Conservation (phyloP, 92 coral and sea anemone genomes). For the Plumapathes pennacea region DNA sequence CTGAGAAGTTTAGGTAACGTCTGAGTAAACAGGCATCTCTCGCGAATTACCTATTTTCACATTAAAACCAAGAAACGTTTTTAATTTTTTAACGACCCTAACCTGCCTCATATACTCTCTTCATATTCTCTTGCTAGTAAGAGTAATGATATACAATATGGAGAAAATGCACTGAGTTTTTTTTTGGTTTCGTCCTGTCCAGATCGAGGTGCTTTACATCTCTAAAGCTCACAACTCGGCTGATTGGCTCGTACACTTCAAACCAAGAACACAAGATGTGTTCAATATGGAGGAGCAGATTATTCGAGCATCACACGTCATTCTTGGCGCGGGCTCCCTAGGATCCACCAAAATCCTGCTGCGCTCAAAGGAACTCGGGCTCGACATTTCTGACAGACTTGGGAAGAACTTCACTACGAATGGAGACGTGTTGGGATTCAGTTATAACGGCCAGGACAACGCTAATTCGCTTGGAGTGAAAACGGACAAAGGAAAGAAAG, state of each 20-base stretch:
- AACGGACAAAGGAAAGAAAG: conserved; percentile 1
- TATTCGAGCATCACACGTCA: conserved; percentile 16
- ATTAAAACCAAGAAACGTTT: no score
- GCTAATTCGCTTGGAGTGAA: conserved; percentile 39
- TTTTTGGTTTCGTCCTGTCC: neutral
- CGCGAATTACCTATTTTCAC: no score
- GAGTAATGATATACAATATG: no score
- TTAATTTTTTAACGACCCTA: no score
- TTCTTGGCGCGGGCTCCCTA: conserved; percentile 35
- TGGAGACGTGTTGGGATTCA: conserved; percentile 55
- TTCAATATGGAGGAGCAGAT: conserved; percentile 22
- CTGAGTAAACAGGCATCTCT: no score
- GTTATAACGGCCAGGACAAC: conserved; percentile 41
- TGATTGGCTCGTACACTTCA: conserved; percentile 31
- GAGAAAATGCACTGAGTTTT: neutral
- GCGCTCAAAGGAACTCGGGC: conserved; percentile 33
- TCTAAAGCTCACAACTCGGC: conserved; percentile 10
- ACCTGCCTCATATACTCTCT: no score
- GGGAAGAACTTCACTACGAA: conserved; percentile 58
- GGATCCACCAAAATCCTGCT: conserved; percentile 30
- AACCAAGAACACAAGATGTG: conserved; percentile 3
- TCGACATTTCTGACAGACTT: conserved; percentile 24
- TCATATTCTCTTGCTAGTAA: no score
- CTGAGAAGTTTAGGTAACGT: no score
- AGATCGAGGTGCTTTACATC: conserved; percentile 31